Evolutionary conservation across 2,797 vertebrate species (phyloP).

Genomic region (Hapalemur alaotrensis): DNA sequence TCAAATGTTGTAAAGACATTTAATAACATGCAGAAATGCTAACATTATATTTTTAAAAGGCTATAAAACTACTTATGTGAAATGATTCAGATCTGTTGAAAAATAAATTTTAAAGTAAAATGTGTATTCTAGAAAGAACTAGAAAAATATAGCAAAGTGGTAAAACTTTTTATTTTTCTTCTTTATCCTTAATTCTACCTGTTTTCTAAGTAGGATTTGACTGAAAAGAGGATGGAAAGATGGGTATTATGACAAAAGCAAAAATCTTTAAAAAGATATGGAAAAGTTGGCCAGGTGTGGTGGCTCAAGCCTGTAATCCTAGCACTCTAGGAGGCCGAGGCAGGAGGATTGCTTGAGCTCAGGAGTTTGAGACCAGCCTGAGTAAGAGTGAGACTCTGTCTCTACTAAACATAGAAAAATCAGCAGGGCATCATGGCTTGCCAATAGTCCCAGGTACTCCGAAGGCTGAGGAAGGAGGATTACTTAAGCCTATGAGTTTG

Average conservation of each 20-base stretch:
- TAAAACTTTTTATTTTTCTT: slow-evolving; percentile 11
- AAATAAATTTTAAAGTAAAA: neutral
- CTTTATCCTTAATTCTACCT: neutral
- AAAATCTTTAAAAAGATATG: neutral
- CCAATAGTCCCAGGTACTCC: too few species aligned
- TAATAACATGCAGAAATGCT: neutral
- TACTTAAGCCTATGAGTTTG: too few species aligned
- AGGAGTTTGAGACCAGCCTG: too few species aligned
- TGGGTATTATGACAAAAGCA: neutral
- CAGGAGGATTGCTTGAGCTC: too few species aligned
- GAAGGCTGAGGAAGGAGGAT: too few species aligned
- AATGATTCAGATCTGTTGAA: neutral
- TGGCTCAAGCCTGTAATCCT: too few species aligned
- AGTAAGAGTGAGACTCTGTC: too few species aligned
- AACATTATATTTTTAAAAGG: neutral
- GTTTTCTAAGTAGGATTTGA: neutral
- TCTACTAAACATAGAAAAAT: too few species aligned
- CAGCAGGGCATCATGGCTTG: too few species aligned
- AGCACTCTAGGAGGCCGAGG: too few species aligned
- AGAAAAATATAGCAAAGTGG: neutral
- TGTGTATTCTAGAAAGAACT: neutral
- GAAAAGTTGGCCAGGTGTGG: neutral
- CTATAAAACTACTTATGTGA: neutral
- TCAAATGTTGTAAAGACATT: neutral
- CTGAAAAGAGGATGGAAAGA: neutral